Base-by-base conservation (phyloP, 2,888 invertebrate genomes). In the Microplitis deprimator region DNA sequence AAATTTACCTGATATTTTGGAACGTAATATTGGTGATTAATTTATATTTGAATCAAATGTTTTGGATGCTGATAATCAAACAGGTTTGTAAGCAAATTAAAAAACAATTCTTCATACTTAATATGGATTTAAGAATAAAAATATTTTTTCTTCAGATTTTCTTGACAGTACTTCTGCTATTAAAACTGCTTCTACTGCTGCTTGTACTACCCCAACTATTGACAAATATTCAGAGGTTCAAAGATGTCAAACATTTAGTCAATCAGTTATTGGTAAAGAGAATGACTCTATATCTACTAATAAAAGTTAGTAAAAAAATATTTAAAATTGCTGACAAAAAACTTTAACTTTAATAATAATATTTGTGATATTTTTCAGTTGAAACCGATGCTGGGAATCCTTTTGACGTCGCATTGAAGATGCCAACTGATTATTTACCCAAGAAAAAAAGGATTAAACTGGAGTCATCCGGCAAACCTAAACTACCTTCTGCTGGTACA, bases 201-300 rank as follows among this genome's bases (percentile, higher is more conserved):
- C 40, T 68, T 40, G 38, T 73, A 68, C 73, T 73, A 39, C 41
- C 6, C 5, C 38, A 29, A 29, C 38, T 39, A 39, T 29, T n/a
- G 40, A 38, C 38, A 16, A 68, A 68, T n/a, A n/a, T 68, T 68
- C 68, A 39, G 68, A 68, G 13, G 8, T 68, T 68, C 41, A 68
- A 68, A 6, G 6, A 40, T 68, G 68, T 68, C 16, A 68, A 68
- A 68, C 68, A 68, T 40, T 68, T 39, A 68, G 17, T 68, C 68
- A 68, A 68, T 68, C 68, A 68, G 40, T 39, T 68, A 68, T 68
- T 68, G 17, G 68, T 39, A 68, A 68, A 68, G 68, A 68, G 16
- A 68, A 68, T 68, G 68, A 68, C 13, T 68, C 68, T 68, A 68
- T 41, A 68, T 68, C 68, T 68, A 17, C 40, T 41, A 40, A 68